Evolutionary conservation across 1,140 invertebrate species (phyloP), one percentile per base, ranked within the genome.

Genomic region (Nilaparvata lugens): DNA sequence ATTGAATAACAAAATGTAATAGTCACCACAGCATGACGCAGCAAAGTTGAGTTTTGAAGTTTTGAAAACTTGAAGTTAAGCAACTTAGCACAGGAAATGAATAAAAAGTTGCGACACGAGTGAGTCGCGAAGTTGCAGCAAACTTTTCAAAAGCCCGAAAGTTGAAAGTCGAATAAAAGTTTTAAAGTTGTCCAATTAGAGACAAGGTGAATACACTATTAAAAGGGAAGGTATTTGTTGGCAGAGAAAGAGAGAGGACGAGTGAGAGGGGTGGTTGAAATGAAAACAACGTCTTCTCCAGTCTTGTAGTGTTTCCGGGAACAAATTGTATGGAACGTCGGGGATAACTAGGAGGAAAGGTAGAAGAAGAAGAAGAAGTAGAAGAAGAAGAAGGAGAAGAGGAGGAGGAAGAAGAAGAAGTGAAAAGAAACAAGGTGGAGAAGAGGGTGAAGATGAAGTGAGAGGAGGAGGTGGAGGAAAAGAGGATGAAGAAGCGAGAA

Each of bases 391-490:
- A 45, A 21, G 57, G 23, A 21, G 14, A 35, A 21, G 23, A 19
- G 52, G 23, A 25, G 19, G 28, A n/a, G n/a, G 56, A 45, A 54
- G 23, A 24, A 21, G 54, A 14, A 11, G 31, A 9, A n/a, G n/a
- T n/a, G n/a, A n/a, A n/a, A n/a, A n/a, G n/a, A n/a, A n/a, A n/a
- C n/a, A 24, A 28, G n/a, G n/a, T 6, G 9, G 55, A 43, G 52
- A 16, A 55, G 28, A 11, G 57, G 55, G 19, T 31, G 43, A 24
- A 66, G 60, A 66, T 54, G 60, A 25, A 66, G 54, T 65, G 25
- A 21, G 57, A 61, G 52, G 38, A 53, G 21, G 40, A 45, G 55
- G 19, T 56, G 55, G 19, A 40, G 57, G 45, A 54, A 63, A 65
- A 24, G 61, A 28, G 52, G 9, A 9, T 40, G 60, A 19, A 19